phyloP scores from a whole-genome alignment of 2,113 vertebrate genomes.

The Oceanodroma tethys region DNA sequence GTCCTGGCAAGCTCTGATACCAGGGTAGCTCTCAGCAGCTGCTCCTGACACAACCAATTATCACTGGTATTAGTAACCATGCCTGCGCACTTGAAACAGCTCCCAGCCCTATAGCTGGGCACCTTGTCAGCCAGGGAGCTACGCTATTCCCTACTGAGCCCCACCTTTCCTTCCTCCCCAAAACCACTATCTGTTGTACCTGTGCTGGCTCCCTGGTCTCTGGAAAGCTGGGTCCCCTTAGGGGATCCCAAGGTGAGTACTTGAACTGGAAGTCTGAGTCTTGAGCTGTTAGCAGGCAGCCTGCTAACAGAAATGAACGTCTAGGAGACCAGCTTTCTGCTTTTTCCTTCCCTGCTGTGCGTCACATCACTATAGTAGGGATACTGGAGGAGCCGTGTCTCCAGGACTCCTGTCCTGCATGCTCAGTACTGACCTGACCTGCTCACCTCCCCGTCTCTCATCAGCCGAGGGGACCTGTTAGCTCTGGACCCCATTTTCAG shows the following conservation, averaged over 20 bases:
- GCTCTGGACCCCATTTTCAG: background rate
- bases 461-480: background rate
- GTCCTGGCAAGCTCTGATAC: background rate
- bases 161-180: background rate
- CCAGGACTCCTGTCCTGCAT: background rate
- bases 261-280: background rate
- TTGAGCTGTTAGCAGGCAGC: background rate
- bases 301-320: background rate
- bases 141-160: background rate
- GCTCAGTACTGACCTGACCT: background rate
- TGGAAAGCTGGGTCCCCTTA: background rate
- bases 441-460: rapidly evolving
- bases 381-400: background rate
- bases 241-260: background rate
- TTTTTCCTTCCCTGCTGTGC: background rate
- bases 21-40: conserved; percentile 12
- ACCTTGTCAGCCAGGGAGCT: background rate
- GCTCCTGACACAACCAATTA: conserved; percentile 46
- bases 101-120: background rate
- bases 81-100: background rate
- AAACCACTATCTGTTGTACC: background rate
- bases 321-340: background rate
- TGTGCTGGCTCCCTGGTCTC: background rate
- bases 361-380: background rate
- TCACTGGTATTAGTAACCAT: background rate